Evolutionary conservation across 2,113 vertebrate genomes (phyloP), one percentile per base, ranked within the genome.

Genomic region (Ctenodactylus gundi): DNA sequence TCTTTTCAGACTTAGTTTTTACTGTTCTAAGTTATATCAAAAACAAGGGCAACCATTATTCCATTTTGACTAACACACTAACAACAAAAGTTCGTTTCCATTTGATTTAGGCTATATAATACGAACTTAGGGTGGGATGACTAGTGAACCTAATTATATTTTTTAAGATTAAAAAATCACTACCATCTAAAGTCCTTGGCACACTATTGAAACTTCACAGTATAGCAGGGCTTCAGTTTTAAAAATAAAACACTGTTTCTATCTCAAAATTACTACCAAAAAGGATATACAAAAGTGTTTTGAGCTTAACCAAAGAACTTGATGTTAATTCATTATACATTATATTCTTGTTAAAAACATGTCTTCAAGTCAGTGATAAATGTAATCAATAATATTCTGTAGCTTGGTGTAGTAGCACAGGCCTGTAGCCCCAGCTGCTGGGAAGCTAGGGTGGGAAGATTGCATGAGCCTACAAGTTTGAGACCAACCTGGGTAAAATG

Each of bases 131-230:
- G 20, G 7, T 62, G 13, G 34, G n/a, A 23, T 64, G 9, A 87
- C 29, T 55, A 67, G 14, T 83, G 49, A 91, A 29, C 31, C 15
- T 90, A 85, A 80, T 84, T 75, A 18, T 84, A 7, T 51, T 65
- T 92, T 95, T 90, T 82, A 87, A 58, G 93, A 46, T 58, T 91
- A 39, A 91, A n/a, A 93, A 93, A 49, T 89, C 17, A 80, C 68
- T 80, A 17, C 39, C 21, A 65, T 39, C 21, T 53, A 11, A 83
- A 95, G 36, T 80, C 53, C 39, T 75, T 95, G 36, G 21, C 55
- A 67, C 55, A 75, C 67, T 88, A 14, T 72, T 85, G 7, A 64
- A 77, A 53, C 25, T 6, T 77, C n/a, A 65, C 41, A 93, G 4
- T 91, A 84, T 88, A 93, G 34, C 55, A 70, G 23, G 31, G 12